Percentiles rank a stretch among this genome's conserved stretches.
These are phyloP conservation scores for Hesperophylax magnus DNA, from an alignment of 1,140 invertebrate species.

Conservation along the genomic window DNA sequence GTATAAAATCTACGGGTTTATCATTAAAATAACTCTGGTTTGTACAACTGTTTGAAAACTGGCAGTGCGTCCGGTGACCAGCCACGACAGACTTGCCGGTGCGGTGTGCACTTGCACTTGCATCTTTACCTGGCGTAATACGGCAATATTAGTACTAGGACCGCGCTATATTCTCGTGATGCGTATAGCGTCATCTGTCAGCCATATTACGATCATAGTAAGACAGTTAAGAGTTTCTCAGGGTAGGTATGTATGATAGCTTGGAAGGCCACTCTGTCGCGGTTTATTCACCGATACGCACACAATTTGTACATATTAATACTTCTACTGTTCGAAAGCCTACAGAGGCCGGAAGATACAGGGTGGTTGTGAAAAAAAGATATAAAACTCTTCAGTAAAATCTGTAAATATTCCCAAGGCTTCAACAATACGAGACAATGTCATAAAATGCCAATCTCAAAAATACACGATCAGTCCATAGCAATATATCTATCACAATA, in stretches of 20 bases:
- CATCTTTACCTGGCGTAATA: no score
- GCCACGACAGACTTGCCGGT: not conserved
- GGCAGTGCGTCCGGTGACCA: not conserved
- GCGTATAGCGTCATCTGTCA: no score
- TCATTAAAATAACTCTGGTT: conserved; percentile 16
- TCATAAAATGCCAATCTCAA: conserved; percentile 56
- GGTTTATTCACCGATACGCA: not conserved
- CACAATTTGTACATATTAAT: conserved; percentile 7
- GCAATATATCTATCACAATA: conserved; percentile 51
- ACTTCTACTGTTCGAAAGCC: conserved; percentile 29
- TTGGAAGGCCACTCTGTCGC: not conserved
- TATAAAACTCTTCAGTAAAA: conserved; percentile 33
- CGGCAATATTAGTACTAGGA: no score
- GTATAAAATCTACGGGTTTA: conserved; percentile 29
- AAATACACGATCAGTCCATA: conserved; percentile 57
- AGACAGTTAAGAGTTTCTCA: no score
- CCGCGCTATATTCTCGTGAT: no score
- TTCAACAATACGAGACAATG: conserved; percentile 28
- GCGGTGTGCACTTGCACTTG: not conserved
- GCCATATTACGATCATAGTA: no score
- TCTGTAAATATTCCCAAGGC: conserved; percentile 36
- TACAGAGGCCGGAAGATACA: conserved; percentile 7
- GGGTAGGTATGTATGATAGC: no score
- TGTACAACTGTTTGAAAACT: not conserved
- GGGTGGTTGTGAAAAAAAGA: conserved; percentile 10